Conservation (phyloP, 2,888 invertebrate genomes). For the Yponomeuta sedellus region DNA sequence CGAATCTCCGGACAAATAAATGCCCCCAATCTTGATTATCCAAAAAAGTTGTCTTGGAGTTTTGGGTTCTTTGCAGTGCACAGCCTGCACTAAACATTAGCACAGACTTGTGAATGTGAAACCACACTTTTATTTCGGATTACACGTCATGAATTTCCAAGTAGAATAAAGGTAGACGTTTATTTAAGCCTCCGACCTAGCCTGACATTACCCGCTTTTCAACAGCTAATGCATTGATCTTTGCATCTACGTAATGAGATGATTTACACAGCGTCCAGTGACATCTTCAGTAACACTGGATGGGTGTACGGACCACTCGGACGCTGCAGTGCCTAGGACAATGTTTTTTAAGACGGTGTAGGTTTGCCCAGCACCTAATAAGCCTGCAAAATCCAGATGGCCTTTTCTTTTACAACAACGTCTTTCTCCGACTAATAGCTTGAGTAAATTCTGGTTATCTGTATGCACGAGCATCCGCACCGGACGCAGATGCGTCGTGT, state of each 20-base stretch:
- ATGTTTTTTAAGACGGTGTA: too few relatives aligned
- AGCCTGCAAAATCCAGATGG: not conserved
- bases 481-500: conserved; percentile 55
- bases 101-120: not conserved
- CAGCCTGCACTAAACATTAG: not conserved
- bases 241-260: too few relatives aligned
- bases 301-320: too few relatives aligned
- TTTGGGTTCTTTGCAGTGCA: not conserved
- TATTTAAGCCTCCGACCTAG: not conserved
- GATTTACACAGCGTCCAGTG: too few relatives aligned
- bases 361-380: too few relatives aligned
- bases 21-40: not conserved
- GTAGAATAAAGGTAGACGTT: not conserved
- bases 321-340: too few relatives aligned
- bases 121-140: not conserved
- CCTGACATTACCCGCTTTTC: not conserved
- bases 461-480: conserved; percentile 10
- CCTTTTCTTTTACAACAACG: not conserved
- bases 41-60: not conserved
- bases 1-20: conserved; percentile 11
- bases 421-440: not conserved
- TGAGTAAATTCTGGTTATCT: not conserved
- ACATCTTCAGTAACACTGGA: too few relatives aligned
- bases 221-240: not conserved
- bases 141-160: not conserved